A percentile compares a stretch with the other conserved stretches of the same genome.
These are phyloP conservation scores for Dermatemys mawii DNA, from an alignment of 2,113 vertebrate genomes.

Conservation along the genomic window DNA sequence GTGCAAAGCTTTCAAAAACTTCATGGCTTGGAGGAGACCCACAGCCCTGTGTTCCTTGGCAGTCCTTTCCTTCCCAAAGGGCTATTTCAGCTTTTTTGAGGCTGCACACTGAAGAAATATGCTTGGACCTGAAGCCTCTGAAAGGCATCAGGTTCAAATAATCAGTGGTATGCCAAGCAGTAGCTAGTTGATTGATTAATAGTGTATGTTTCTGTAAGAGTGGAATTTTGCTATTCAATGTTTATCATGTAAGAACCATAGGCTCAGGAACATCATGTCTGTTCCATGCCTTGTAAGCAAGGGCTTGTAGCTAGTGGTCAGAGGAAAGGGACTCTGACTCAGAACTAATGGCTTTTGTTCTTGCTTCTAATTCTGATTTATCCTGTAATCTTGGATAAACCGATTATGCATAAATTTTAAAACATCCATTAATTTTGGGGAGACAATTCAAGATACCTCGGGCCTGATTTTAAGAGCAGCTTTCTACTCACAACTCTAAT, in stretches of 20 bases:
- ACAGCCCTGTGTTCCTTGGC: neutral
- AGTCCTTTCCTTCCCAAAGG: neutral
- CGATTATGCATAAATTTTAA: neutral
- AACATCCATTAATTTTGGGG: accelerated
- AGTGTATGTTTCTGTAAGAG: neutral
- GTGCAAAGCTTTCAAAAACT: neutral
- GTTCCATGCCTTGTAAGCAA: accelerated
- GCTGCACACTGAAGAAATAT: accelerated
- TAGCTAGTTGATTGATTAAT: accelerated
- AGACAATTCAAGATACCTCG: neutral
- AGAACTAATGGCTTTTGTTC: accelerated
- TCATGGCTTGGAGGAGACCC: neutral
- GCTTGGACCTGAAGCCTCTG: neutral
- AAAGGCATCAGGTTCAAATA: neutral
- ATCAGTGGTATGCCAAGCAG: accelerated
- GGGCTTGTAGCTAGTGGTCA: accelerated
- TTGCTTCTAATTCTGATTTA: neutral
- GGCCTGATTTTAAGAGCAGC: neutral
- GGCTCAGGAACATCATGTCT: accelerated
- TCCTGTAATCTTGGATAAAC: neutral
- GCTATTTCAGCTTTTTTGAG: neutral
- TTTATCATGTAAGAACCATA: accelerated
- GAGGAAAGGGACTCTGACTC: neutral
- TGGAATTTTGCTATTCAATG: neutral
- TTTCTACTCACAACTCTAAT: neutral